Conservation (phyloP, 2,113 vertebrate genomes). For the Mustelus asterias region DNA sequence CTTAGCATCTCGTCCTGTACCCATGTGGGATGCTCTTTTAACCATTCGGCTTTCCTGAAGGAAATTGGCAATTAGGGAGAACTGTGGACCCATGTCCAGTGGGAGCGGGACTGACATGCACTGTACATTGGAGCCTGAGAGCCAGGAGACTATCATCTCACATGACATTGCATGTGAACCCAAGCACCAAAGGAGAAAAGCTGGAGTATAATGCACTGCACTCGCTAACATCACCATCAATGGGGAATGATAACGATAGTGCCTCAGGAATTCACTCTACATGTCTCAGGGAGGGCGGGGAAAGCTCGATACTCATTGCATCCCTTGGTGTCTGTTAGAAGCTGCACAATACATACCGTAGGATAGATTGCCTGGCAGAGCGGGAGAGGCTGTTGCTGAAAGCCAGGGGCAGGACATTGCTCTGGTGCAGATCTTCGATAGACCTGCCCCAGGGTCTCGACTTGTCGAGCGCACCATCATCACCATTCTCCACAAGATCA, state of each 20-base stretch:
- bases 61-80: neutral
- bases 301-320: neutral
- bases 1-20: neutral
- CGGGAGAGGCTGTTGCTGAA: constrained; percentile 87
- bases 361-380: constrained; percentile 85
- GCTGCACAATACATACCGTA: constrained; percentile 75
- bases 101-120: neutral
- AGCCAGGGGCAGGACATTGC: constrained; percentile 64
- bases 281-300: too few relatives aligned
- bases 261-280: too few relatives aligned
- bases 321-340: neutral
- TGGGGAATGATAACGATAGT: neutral
- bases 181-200: neutral
- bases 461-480: constrained; percentile 82
- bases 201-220: neutral
- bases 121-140: neutral
- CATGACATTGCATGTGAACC: neutral
- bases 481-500: constrained; percentile 80
- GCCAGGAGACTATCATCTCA: neutral
- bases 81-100: neutral
- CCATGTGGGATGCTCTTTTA: neutral
- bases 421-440: constrained; percentile 92
- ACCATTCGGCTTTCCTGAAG: neutral
- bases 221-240: neutral
- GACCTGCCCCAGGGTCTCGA: constrained; percentile 90